Percentiles rank a stretch among this genome's conserved stretches.
These are phyloP conservation scores for Auanema freiburgensis DNA, from an alignment of 2,888 invertebrate genomes.

Conservation along the genomic window DNA sequence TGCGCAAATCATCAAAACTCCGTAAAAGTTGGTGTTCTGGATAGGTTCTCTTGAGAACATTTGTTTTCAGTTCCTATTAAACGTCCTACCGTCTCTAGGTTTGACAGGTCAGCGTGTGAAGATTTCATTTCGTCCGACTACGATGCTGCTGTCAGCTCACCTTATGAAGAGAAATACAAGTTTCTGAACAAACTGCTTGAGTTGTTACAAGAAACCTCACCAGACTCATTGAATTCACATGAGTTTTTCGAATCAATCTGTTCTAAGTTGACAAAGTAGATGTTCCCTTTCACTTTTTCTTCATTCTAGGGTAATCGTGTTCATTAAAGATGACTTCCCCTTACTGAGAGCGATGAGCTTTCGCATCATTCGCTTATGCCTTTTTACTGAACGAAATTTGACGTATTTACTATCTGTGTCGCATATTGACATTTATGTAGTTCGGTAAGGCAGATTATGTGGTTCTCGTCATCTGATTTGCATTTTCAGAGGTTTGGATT, in stretches of 20 bases:
- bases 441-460: constrained; percentile 21
- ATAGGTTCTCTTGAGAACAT: no score
- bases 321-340: constrained; percentile 43
- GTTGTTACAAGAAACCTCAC: constrained; percentile 16
- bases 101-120: constrained; percentile 20
- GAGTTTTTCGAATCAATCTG: constrained; percentile 26
- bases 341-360: constrained; percentile 47
- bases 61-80: no score
- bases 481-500: constrained; percentile 79
- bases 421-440: constrained; percentile 45
- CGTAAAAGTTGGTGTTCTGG: no score
- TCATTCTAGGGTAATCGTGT: constrained; percentile 18
- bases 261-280: constrained; percentile 9
- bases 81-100: constrained; percentile 1
- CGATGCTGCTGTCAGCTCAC: constrained; percentile 11
- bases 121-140: constrained; percentile 9
- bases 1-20: no score
- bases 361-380: constrained; percentile 34
- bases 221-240: constrained; percentile 19
- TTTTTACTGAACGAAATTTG: constrained; percentile 36
- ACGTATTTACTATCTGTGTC: constrained; percentile 31
- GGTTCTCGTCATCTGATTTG: background rate
- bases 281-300: no score
- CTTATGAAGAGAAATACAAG: constrained; percentile 27
- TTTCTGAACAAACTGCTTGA: constrained; percentile 26